Percentiles rank a stretch among this genome's conserved stretches.
Conservation (phyloP, 2,113 vertebrate genomes). For the Nothocercus nigrocapillus region DNA sequence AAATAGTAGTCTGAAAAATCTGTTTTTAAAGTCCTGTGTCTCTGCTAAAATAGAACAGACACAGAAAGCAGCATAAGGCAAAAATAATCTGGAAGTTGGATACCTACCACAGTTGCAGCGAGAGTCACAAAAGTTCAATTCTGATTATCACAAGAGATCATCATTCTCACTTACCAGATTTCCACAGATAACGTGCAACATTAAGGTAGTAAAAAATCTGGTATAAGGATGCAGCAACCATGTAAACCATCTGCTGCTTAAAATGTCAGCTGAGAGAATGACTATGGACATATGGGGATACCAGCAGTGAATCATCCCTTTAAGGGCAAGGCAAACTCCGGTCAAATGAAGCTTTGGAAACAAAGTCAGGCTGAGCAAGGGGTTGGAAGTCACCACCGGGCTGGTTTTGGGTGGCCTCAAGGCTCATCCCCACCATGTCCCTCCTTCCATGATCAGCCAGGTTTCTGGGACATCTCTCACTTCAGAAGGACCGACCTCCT, state of each 20-base stretch:
- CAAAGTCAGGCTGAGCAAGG: not conserved
- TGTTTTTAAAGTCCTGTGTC: not conserved
- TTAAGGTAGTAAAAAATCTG: slow-evolving; percentile 62
- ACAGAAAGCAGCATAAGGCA: slow-evolving; percentile 9
- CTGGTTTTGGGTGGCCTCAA: not conserved
- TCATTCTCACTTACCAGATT: slow-evolving; percentile 37
- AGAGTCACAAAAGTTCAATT: slow-evolving; percentile 45
- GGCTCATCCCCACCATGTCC: not conserved
- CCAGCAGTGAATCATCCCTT: not conserved
- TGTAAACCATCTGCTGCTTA: slow-evolving; percentile 58
- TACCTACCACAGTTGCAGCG: not conserved
- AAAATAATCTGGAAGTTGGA: slow-evolving; percentile 14
- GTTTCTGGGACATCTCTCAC: not conserved
- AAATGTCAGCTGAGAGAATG: slow-evolving; percentile 38
- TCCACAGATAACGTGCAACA: slow-evolving; percentile 38
- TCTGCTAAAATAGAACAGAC: not conserved
- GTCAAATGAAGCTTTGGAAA: slow-evolving; percentile 19
- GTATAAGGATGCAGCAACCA: not conserved
- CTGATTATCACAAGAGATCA: slow-evolving; percentile 50
- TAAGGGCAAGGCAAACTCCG: not conserved
- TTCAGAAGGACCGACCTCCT: not conserved
- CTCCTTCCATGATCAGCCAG: not conserved
- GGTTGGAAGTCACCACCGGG: not conserved
- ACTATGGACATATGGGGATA: slow-evolving; percentile 29
- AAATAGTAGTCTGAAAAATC: not conserved